A percentile compares a stretch with the other conserved stretches of the same genome.
phyloP scores from a whole-genome alignment of 2,888 invertebrate species.

The Magallana nippona region DNA sequence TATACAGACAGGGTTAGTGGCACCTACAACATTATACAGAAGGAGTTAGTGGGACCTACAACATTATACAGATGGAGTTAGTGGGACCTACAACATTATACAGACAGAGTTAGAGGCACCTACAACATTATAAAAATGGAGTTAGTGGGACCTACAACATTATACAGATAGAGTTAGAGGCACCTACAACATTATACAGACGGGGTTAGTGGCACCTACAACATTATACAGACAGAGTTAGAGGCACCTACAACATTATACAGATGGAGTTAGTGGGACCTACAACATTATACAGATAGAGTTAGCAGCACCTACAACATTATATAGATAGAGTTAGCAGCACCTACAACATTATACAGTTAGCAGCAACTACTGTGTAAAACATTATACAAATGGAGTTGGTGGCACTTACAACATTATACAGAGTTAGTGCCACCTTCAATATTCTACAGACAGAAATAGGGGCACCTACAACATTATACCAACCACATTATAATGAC shows the following conservation, averaged over 20 bases:
- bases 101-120: too few relatives aligned
- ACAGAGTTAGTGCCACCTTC: too few relatives aligned
- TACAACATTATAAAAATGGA: constrained; percentile 54
- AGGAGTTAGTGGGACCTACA: background rate
- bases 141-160: constrained; percentile 44
- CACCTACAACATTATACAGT: background rate
- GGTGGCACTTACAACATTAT: constrained; percentile 34
- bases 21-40: too few relatives aligned
- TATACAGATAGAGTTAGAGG: background rate
- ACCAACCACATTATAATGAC: too few relatives aligned
- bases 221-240: too few relatives aligned
- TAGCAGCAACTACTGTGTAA: too few relatives aligned
- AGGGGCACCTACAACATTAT: too few relatives aligned
- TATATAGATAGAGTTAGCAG: background rate
- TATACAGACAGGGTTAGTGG: too few relatives aligned
- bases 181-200: background rate
- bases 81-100: background rate
- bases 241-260: too few relatives aligned
- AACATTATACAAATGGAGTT: constrained; percentile 58
- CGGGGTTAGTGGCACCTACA: background rate
- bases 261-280: too few relatives aligned
- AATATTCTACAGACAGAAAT: too few relatives aligned
- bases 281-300: too few relatives aligned
- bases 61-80: background rate
- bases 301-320: background rate